Evolutionary conservation across 2,888 invertebrate genomes (phyloP), one percentile per base, ranked within the genome.

Genomic region (Chymomyza procnemis): DNA sequence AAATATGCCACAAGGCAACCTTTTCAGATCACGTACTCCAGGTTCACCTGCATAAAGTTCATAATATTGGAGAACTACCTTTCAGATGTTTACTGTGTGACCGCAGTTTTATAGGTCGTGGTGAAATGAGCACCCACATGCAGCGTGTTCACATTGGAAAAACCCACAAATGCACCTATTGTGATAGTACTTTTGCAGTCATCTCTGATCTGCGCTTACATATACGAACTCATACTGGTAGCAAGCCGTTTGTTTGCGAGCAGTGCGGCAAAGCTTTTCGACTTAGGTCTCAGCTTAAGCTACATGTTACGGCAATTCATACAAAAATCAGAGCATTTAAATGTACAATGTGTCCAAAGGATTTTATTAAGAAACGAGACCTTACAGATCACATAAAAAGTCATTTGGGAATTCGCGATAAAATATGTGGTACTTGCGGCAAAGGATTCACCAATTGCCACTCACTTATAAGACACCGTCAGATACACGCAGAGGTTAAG

Each of bases 391-490:
- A 89, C 60, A 79, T 89, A 14, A 89, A 89, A 60, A 78, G 87
- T 1, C 89, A 89, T 56, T 67, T 89, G 4, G 89, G 89, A 58
- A 89, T 89, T 55, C 80, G 89, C 3, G 89, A 89, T 68, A 89
- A 89, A 47, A 88, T 89, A 18, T 89, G 89, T 63, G 66, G 71
- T 55, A 88, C 85, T 0, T 89, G 89, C 50, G 89, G 89, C 6
- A 89, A 89, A 54, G 89, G 88, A 3, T 89, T 89, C 50, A 84
- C 87, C 18, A 89, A 86, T 46, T 79, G 85, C 12, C 89, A 89
- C 57, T 82, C 89, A 0, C 74, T 89, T 4, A 88, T 89, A 41
- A 73, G 89, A 21, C 89, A 89, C 52, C 79, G 88, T 2, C 89
- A 89, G 61, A 87, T 89, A 41, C 89, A 89, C 67, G 75, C 89